Conservation (phyloP, 2,888 invertebrate genomes). For the Dasysyrphus tricinctus region DNA sequence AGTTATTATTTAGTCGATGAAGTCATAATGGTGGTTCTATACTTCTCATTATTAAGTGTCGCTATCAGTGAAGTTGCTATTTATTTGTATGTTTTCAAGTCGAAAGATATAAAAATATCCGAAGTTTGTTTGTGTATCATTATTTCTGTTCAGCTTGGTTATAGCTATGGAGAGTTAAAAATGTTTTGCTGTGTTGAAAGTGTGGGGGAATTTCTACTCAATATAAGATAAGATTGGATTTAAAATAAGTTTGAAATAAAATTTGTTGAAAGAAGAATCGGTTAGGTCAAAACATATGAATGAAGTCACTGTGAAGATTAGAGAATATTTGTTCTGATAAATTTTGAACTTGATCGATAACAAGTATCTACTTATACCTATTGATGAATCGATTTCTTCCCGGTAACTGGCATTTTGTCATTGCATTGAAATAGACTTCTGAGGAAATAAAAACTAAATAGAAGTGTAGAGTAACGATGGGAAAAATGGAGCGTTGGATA, state of each 20-base stretch:
- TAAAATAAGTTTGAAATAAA: not conserved
- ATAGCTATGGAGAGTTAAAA: not conserved
- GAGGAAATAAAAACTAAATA: not conserved
- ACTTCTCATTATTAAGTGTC: not conserved
- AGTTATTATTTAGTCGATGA: slow-evolving; percentile 43
- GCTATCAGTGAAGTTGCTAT: slow-evolving; percentile 37
- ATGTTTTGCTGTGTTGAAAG: not conserved
- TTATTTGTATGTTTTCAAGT: not conserved
- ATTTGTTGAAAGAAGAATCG: not conserved
- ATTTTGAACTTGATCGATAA: slow-evolving; percentile 1
- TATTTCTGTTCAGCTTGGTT: not conserved
- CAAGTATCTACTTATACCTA: not conserved
- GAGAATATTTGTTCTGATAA: not conserved
- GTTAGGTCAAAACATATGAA: not conserved
- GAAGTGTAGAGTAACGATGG: not conserved
- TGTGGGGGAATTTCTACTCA: not conserved
- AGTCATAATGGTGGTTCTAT: slow-evolving; percentile 47
- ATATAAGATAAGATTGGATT: slow-evolving; percentile 5
- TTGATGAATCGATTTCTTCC: not conserved
- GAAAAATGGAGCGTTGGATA: too few relatives aligned
- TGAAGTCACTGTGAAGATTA: not conserved
- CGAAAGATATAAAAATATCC: slow-evolving; percentile 20
- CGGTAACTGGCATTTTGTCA: not conserved
- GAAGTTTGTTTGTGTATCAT: not conserved
- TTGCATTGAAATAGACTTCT: not conserved